phyloP scores from a whole-genome alignment of 2,797 vertebrate species.

The Lerista edwardsae region DNA sequence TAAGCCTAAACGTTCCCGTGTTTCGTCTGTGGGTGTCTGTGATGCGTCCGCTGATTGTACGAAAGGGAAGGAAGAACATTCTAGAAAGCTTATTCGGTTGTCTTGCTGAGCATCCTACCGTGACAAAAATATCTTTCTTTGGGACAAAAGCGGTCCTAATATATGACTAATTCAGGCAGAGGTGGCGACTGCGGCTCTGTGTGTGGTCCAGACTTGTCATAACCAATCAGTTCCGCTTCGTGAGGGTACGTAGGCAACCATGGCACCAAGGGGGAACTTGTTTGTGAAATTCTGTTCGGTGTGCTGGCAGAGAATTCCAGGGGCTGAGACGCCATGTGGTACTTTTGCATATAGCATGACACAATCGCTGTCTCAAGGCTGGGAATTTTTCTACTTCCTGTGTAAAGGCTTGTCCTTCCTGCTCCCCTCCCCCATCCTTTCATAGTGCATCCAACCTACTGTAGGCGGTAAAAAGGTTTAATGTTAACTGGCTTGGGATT shows the following conservation, averaged over 20 bases:
- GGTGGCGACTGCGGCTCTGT: not conserved
- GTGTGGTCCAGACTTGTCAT: not conserved
- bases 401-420: not conserved
- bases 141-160: not conserved
- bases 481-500: too few species aligned
- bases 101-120: not conserved
- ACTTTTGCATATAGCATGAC: not conserved
- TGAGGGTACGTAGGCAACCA: not conserved
- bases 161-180: not conserved
- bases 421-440: too few species aligned
- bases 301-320: not conserved
- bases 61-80: not conserved
- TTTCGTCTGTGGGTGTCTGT: not conserved
- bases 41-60: accelerated
- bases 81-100: not conserved
- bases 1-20: slow-evolving; percentile 65
- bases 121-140: not conserved
- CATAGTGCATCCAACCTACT: too few species aligned
- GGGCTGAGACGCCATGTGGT: not conserved
- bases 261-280: not conserved
- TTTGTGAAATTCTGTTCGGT: not conserved
- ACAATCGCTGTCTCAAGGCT: not conserved
- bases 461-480: too few species aligned
- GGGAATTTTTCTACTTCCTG: not conserved
- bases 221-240: not conserved